Evolutionary conservation across 2,888 invertebrate genomes (phyloP), one percentile per base, ranked within the genome.

Genomic region (Tubulanus polymorphus): DNA sequence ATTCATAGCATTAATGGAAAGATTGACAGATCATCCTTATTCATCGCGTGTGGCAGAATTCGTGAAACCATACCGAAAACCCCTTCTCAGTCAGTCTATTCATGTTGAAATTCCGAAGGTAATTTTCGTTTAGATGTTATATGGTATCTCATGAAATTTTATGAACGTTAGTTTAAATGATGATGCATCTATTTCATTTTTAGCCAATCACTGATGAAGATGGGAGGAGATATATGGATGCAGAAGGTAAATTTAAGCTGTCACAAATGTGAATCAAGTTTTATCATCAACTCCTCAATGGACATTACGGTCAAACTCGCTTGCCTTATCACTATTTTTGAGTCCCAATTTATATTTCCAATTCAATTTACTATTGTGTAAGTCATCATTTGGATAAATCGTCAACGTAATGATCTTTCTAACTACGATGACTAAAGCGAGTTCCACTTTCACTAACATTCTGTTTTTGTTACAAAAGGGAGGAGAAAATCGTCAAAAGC

Each of bases 1-100:
- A 73, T 90, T 93, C 71, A 78, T 87, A 53, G 77, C 81, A 56
- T 84, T 88, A 1, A 84, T 93, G 83, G 86, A 89, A 53, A 84
- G 90, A 62, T 79, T 95, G 48, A 74, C 81, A 10, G 79, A 83
- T 5, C 85, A 89, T 70, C 89, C 91, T 0, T 87, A 88, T 77
- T 84, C 91, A 0, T 85, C 86, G 64, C 83, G 81, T 69, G 81
- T 80, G 29, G 85, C 86, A 74, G 87, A 89, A 41, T 90, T 91
- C 65, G 85, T 95, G 67, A 84, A 86, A 64, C 82, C 85, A 61
- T 91, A 84, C 69, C 82, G 88, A 62, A 87, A 84, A 70, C 79
- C 83, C 0, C 46, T 64, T 8, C 47, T 25, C 29, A 48, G 53
- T 1, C 51, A 56, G 49, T 50, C 57, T 10, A 46, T 61, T 29